Evolutionary conservation across 2,888 invertebrate genomes (phyloP), one percentile per base, ranked within the genome.

Genomic region (Eupithecia pulchellata): DNA sequence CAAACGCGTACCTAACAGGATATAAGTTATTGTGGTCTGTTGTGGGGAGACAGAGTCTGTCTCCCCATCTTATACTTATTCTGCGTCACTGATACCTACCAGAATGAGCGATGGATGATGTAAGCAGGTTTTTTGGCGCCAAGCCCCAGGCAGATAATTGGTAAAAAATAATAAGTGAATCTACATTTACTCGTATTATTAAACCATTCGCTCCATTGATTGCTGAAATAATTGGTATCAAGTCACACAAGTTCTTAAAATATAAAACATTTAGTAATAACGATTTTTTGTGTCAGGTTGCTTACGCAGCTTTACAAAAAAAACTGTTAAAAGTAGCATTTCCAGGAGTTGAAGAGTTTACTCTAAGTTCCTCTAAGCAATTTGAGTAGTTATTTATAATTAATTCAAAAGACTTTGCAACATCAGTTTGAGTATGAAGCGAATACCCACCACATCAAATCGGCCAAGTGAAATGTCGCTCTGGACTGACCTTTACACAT

Each of bases 91-190:
- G 64, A 69, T 73, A 20, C n/a, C 32, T 20, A 66, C 67, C 70
- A 69, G 73, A 71, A 77, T 75, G 77, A 77, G 69, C 77, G 78
- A 79, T 78, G 75, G 75, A 79, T 86, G 82, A 81, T 79, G 78
- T 81, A 77, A 77, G 78, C 80, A 82, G 79, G 77, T 82, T 84
- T 82, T 81, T 81, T 78, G 83, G 80, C 82, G 81, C 81, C 83
- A 71, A 75, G 74, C 73, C 58, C 20, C 30, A 60, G 2, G 29
- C 5, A 17, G 58, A 60, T 60, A 29, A 52, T 52, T 52, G 52
- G 4, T 52, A 52, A 52, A 11, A 52, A 52, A 52, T 52, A 25
- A 52, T 25, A 52, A 25, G 25, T 52, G 25, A 52, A 52, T 52
- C 47, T 52, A 25, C 11, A 11, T 47, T 20, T 11, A 47, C 25